A percentile compares a stretch with the other conserved stretches of the same genome.
These are phyloP conservation scores for Dasysyrphus albostriatus DNA, from an alignment of 2,888 invertebrate species.

Conservation along the genomic window DNA sequence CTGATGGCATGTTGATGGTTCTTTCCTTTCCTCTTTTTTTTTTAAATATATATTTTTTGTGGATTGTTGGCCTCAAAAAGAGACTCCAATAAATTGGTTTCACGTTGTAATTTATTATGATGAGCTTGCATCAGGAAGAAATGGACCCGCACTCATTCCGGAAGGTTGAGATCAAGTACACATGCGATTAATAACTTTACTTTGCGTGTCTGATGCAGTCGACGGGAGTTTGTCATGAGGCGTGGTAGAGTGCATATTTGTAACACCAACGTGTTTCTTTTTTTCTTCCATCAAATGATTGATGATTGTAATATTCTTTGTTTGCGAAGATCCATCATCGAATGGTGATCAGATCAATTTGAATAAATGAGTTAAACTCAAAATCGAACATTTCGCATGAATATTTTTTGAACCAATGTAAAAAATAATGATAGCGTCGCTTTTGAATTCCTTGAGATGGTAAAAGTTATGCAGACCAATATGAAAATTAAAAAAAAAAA, in stretches of 20 bases:
- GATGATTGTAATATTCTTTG: constrained; percentile 4
- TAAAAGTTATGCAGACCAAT: neutral
- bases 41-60: neutral
- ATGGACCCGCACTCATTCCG: constrained; percentile 1
- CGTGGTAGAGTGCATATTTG: constrained; percentile 14
- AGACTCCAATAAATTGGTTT: constrained; percentile 52
- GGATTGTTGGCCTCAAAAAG: constrained; percentile 31
- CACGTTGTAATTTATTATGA: constrained; percentile 50
- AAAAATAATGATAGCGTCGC: neutral
- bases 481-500: too few species aligned
- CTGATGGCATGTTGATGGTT: constrained; percentile 26
- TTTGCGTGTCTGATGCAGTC: neutral
- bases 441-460: neutral
- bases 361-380: neutral
- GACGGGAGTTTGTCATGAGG: constrained; percentile 4
- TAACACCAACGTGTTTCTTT: constrained; percentile 5
- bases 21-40: neutral
- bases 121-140: constrained; percentile 38
- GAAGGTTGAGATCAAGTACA: constrained; percentile 20
- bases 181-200: constrained; percentile 32
- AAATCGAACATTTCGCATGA: neutral
- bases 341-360: constrained; percentile 22
- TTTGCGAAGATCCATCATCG: constrained; percentile 17
- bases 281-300: constrained; percentile 12
- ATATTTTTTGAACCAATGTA: neutral